Evolutionary conservation across 2,113 vertebrate genomes (phyloP).

Genomic region (Nothoprocta perdicaria): DNA sequence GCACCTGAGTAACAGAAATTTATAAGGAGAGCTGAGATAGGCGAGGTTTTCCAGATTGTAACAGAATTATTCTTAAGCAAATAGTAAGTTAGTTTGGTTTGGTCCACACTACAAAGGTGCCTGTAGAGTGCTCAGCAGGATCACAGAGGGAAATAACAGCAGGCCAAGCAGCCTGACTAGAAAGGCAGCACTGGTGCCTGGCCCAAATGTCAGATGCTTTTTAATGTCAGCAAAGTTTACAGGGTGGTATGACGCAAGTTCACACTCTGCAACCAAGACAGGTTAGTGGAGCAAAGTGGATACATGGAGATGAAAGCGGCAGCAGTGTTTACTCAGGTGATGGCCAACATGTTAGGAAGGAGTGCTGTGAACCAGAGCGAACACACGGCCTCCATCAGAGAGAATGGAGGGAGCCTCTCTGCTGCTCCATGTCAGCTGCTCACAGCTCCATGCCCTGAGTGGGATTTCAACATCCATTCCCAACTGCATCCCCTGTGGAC

Average conservation of each 20-base stretch:
- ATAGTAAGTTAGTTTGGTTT: background rate
- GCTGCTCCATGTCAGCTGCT: background rate
- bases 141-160: background rate
- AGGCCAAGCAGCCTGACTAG: background rate
- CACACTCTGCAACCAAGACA: background rate
- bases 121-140: background rate
- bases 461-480: background rate
- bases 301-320: constrained; percentile 19
- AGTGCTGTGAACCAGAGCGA: background rate
- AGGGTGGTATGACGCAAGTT: background rate
- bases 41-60: background rate
- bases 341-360: background rate
- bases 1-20: background rate
- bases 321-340: constrained; percentile 42
- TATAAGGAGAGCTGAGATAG: background rate
- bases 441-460: background rate
- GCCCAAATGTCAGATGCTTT: background rate
- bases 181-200: background rate
- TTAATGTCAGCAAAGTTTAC: background rate
- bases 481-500: background rate
- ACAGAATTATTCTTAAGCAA: background rate
- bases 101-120: background rate
- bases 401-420: background rate
- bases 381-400: background rate
- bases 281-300: background rate